These are phyloP conservation scores for Amblyornis subalaris DNA, from an alignment of 2,113 vertebrate species.

Conservation along the genomic window DNA sequence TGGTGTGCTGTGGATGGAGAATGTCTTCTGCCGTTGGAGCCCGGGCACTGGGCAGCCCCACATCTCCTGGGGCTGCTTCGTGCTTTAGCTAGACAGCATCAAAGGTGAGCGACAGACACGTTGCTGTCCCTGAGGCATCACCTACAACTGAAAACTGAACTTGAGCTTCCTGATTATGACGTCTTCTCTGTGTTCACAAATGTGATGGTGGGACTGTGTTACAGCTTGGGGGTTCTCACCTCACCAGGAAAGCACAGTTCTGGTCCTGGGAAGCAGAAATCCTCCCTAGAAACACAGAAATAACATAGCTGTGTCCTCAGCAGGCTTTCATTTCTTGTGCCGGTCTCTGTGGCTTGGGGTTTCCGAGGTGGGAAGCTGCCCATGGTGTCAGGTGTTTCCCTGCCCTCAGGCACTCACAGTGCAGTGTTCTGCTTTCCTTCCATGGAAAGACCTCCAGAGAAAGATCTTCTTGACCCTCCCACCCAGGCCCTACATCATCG, in stretches of 20 bases:
- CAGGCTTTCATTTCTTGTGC: background rate
- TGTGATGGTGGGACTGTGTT: background rate
- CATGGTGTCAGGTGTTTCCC: background rate
- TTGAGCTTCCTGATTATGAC: background rate
- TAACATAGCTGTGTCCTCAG: background rate
- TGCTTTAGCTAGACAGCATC: background rate
- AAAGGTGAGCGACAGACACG: background rate
- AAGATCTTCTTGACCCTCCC: background rate
- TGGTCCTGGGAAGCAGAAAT: background rate
- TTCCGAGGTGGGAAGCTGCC: background rate
- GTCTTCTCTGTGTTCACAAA: background rate
- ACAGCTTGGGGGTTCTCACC: background rate
- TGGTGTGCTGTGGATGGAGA: background rate
- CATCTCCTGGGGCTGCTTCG: background rate
- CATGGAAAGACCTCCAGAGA: background rate
- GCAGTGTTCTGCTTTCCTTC: background rate
- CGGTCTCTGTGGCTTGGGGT: background rate
- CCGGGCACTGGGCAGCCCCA: background rate
- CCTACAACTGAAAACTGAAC: background rate
- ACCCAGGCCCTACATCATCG: background rate
- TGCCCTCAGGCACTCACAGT: background rate
- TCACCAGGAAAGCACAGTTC: background rate
- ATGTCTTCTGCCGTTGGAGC: accelerated
- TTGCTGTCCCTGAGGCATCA: background rate
- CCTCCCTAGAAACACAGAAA: background rate